Evolutionary conservation across 92 coral and sea anemone genomes (phyloP).

Genomic region (Palythoa caribaeorum): DNA sequence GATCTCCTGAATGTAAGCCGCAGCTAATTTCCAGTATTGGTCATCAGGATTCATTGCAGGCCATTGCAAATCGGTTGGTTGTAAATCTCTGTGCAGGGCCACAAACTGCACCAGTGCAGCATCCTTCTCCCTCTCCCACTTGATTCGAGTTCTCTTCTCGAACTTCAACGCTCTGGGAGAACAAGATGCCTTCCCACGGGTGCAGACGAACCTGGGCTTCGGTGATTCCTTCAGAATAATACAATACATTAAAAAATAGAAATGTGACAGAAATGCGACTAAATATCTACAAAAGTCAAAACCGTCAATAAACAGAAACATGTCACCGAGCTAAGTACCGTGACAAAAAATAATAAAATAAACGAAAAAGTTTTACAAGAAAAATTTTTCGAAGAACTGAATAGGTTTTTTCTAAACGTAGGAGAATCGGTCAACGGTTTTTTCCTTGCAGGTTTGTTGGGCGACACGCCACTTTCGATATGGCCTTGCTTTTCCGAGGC

Average conservation of each 20-base stretch:
- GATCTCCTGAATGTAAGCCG: slow-evolving; percentile 21
- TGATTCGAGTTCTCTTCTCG: slow-evolving; percentile 15
- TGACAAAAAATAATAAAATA: not conserved
- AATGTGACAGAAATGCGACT: not conserved
- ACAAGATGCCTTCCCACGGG: not conserved
- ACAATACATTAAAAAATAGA: not conserved
- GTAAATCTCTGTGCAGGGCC: slow-evolving; percentile 51
- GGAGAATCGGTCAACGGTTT: not conserved
- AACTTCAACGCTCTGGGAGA: slow-evolving; percentile 5
- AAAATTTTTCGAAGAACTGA: not conserved
- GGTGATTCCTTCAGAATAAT: not conserved
- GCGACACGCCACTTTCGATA: slow-evolving; percentile 4
- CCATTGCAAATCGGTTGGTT: slow-evolving; percentile 44
- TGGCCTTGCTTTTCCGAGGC: slow-evolving; percentile 6
- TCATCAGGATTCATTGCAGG: slow-evolving; percentile 29
- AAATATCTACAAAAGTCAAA: not conserved
- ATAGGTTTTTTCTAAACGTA: not conserved
- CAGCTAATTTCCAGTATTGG: slow-evolving; percentile 42
- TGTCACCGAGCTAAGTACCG: not conserved
- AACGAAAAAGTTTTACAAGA: not conserved
- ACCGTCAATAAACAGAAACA: not conserved
- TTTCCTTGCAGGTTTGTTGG: slow-evolving; percentile 12
- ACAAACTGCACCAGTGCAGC: slow-evolving; percentile 51
- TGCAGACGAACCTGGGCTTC: not conserved
- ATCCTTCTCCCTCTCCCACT: slow-evolving; percentile 45